A percentile compares a stretch with the other conserved stretches of the same genome.
Evolutionary conservation across 2,888 invertebrate genomes (phyloP).

Genomic region (Criorhina ranunculi): DNA sequence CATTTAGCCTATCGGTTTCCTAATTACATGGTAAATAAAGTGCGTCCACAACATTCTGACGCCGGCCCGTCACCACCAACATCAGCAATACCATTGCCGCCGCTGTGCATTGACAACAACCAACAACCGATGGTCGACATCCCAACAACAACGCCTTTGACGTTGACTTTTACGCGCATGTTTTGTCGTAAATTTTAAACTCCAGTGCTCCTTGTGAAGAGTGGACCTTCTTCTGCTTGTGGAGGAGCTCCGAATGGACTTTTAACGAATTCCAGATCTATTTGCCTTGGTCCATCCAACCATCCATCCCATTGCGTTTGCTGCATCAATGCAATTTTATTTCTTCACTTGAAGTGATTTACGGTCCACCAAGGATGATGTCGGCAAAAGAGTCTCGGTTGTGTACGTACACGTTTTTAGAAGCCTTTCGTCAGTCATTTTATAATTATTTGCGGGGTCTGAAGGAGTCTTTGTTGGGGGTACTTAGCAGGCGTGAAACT

Average conservation of each 20-base stretch:
- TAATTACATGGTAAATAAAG: conserved; percentile 73
- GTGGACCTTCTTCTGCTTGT: background rate
- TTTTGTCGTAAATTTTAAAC: conserved; percentile 68
- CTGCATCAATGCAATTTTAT: conserved; percentile 60
- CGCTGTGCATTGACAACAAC: background rate
- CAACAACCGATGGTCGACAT: background rate
- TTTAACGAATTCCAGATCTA: conserved; percentile 32
- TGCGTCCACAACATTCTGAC: conserved; percentile 58
- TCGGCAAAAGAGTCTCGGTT: conserved; percentile 20
- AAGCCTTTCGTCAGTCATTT: conserved; percentile 56
- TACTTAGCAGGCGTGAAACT: conserved; percentile 64
- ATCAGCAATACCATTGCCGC: no score
- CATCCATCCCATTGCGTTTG: conserved; percentile 2
- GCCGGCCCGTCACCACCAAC: conserved; percentile 9
- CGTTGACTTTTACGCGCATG: conserved; percentile 66
- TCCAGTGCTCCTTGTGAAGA: conserved; percentile 39
- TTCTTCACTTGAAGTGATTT: conserved; percentile 74
- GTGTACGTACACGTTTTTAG: conserved; percentile 32
- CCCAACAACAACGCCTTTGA: conserved; percentile 42
- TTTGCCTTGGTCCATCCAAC: conserved; percentile 42
- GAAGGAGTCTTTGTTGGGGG: conserved; percentile 41
- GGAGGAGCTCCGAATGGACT: conserved; percentile 2
- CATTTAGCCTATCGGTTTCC: conserved; percentile 68
- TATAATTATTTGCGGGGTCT: conserved; percentile 44
- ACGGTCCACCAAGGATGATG: conserved; percentile 45